Base-by-base conservation (phyloP, 92 coral and sea anemone genomes). In the Porites cylindrica region DNA sequence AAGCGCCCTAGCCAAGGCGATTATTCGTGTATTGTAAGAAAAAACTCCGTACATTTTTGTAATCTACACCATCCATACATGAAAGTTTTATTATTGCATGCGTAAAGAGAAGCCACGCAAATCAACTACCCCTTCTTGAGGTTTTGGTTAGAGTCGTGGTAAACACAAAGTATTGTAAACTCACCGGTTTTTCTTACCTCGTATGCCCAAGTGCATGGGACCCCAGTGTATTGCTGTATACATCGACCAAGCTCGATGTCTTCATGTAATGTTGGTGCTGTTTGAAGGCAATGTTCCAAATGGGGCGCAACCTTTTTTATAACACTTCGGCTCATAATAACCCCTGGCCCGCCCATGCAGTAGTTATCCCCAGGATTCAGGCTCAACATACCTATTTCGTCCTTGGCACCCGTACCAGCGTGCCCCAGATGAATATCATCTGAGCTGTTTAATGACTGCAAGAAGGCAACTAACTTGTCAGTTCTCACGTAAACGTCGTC, bases 191-290 rank as follows among this genome's bases (percentile, higher is more conserved):
- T 38, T 38, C 86, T 80, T 84, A 94, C 98, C 96, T 96, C 94
- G 69, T 92, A 96, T 0, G 98, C 93, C 98, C 98, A 96, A 17
- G 98, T 91, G 62, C 98, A 96, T 24, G 96, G 84, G 65, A 96
- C 86, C 51, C 98, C 98, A 70, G 92, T 96, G 58, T 92, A 96
- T 29, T 84, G 84, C 75, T 93, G 89, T 53, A 96, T 88, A 59
- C 98, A 96, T 54, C 98, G 88, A n/a, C 98, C 98, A 53, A 88
- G 78, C 50, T 90, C 93, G 6, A 80, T 66, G 53, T 90, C 93
- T 79, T 90, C 93, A 53, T 90, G 90, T 47, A 63, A 59, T 19
- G 86, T 84, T 26, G 86, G 82, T 9, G 89, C 88, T 47, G 80
- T 85, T 64, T 85, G 53, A 26, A 71, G 50, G 18, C 93, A 90